Evolutionary conservation across 2,888 invertebrate genomes (phyloP).

Genomic region (Rhagonycha fulva): DNA sequence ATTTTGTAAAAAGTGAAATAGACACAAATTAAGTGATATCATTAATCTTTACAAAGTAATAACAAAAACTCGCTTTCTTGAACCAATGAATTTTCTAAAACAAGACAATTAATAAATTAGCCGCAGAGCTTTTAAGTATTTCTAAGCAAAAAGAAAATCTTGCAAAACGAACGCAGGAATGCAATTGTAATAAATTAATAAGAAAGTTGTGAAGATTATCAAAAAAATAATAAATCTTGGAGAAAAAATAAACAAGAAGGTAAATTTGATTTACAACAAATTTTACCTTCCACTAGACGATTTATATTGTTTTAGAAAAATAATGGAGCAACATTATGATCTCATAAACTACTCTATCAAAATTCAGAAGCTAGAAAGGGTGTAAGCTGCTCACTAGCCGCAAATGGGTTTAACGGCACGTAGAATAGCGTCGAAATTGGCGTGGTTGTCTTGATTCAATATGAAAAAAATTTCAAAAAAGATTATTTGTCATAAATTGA

Average conservation of each 20-base stretch:
- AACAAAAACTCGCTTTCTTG: neutral
- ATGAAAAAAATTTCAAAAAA: slow-evolving; percentile 8
- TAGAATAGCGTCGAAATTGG: slow-evolving; percentile 29
- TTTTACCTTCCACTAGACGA: neutral
- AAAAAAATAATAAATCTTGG: neutral
- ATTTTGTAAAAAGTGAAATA: neutral
- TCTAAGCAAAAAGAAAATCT: neutral
- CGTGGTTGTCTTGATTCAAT: slow-evolving; percentile 27
- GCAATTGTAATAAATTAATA: neutral
- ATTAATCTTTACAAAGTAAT: neutral
- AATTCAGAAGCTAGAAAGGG: slow-evolving; percentile 16
- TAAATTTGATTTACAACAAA: neutral
- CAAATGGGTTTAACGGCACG: slow-evolving; percentile 28
- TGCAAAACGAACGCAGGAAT: neutral
- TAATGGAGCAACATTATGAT: slow-evolving; percentile 10
- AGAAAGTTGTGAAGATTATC: neutral
- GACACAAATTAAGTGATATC: neutral
- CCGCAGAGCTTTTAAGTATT: neutral
- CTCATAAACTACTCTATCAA: slow-evolving; percentile 19
- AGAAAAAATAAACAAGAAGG: neutral
- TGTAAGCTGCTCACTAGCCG: slow-evolving; percentile 17
- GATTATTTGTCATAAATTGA: neutral
- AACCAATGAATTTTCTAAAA: neutral
- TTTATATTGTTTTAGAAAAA: neutral
- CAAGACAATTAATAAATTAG: neutral